A percentile compares a stretch with the other conserved stretches of the same genome.
These are phyloP conservation scores for Volucella inflata DNA, from an alignment of 2,888 invertebrate species.

Conservation along the genomic window DNA sequence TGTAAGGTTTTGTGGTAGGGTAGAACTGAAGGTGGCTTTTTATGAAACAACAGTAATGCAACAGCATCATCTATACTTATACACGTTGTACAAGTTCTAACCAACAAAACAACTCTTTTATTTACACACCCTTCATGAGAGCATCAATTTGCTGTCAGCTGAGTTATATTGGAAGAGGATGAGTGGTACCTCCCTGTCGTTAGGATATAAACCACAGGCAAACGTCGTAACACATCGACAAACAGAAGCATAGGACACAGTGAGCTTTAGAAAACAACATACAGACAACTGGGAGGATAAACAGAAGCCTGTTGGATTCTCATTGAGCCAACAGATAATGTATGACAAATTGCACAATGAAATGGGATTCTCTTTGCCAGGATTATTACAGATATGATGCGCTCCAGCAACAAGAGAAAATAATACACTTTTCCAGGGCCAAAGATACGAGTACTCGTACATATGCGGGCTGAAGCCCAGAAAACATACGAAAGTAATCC, in stretches of 20 bases:
- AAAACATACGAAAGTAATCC: conserved; percentile 40
- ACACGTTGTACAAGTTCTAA: conserved; percentile 8
- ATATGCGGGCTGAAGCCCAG: conserved; percentile 1
- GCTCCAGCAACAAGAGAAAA: conserved; percentile 42
- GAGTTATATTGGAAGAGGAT: conserved; percentile 12
- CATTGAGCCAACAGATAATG: conserved; percentile 65
- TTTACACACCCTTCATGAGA: conserved; percentile 51
- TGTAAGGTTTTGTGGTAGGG: too few species aligned
- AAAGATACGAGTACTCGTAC: neutral
- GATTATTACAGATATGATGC: conserved; percentile 42
- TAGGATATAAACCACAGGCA: conserved; percentile 49
- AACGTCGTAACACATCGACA: conserved; percentile 1
- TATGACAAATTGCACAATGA: conserved; percentile 71
- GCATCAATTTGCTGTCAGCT: conserved; percentile 70
- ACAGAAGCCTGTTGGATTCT: conserved; percentile 44
- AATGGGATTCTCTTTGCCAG: conserved; percentile 46
- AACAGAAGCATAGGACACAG: conserved; percentile 1
- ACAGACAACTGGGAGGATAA: neutral
- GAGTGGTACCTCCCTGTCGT: conserved; percentile 1
- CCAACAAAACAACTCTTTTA: conserved; percentile 67
- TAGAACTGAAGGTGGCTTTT: too few species aligned
- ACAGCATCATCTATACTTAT: conserved; percentile 24
- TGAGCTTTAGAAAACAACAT: neutral
- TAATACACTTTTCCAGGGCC: conserved; percentile 36
- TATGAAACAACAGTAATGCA: neutral